Base-by-base conservation (phyloP, 2,797 vertebrate genomes). In the Macropodus opercularis region DNA sequence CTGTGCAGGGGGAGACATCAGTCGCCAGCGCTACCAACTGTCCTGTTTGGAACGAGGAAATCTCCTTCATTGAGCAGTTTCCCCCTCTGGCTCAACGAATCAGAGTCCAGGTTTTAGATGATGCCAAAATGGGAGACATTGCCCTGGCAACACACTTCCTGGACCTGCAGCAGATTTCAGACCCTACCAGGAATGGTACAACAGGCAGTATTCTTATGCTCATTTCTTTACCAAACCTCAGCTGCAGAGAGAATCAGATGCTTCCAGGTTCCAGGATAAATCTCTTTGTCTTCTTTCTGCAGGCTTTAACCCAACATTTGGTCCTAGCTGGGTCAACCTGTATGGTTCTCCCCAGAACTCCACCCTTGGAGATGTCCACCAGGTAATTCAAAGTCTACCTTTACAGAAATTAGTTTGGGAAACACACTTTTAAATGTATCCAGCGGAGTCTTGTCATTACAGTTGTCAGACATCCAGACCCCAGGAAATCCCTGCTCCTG, bases 51-150 rank as follows among this genome's bases (percentile, higher is more conserved):
- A 96, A 98, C 0, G 94, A 99, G 68, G 94, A 96, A 85, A 94
- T 98, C 78, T 95, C 91, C 70, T 98, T 98, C 74, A 91, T 96
- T 0, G 96, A 98, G 81, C 95, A 96, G 87, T 98, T 98, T 72
- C 96, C 95, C 0, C 94, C 95, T 32, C 92, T 98, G 58, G 93
- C 94, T 47, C 92, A 93, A 53, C 85, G 94, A 83, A 95, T 99
- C 51, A 94, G 92, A 87, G 47, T 98, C 52, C 95, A 96, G 89
- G 70, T 97, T 59, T 84, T 95, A 2, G 97, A 98, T 50, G 93
- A 98, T 22, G 92, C 93, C 8, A 95, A 91, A 32, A 92, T 96
- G 0, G 88, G 92, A 0, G 94, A 96, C 1, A 88, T 92, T 14
- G 92, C 94, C n/a, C 77, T 98, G 3, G 95, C 95, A 39, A 98